Evolutionary conservation across 1,140 invertebrate genomes (phyloP).

Genomic region (Pogonus chalceus): DNA sequence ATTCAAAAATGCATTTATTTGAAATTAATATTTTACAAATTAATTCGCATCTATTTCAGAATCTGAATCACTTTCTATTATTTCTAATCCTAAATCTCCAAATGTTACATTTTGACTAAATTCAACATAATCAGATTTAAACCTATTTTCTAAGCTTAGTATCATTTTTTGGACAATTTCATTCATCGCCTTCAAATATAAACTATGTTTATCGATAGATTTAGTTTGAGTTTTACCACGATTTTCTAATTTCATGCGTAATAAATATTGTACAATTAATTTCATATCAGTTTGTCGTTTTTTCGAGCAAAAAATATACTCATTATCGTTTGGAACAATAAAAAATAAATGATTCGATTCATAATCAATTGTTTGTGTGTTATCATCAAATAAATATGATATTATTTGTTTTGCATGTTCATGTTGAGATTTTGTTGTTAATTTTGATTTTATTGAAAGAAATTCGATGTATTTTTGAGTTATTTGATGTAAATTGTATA

Average conservation of each 20-base stretch:
- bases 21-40: too few relatives aligned
- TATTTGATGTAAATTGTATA: neutral
- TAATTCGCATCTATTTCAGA: too few relatives aligned
- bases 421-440: too few relatives aligned
- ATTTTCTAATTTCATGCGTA: neutral
- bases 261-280: neutral
- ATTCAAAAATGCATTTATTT: too few relatives aligned
- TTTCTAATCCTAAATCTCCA: slow-evolving; percentile 1
- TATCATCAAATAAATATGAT: too few relatives aligned
- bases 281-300: neutral
- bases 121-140: neutral
- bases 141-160: neutral
- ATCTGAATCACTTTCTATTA: too few relatives aligned
- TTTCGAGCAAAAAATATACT: neutral
- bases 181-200: neutral
- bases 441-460: too few relatives aligned
- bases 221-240: neutral
- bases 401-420: too few relatives aligned
- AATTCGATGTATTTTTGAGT: neutral
- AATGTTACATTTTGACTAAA: neutral
- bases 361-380: too few relatives aligned
- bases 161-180: neutral
- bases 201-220: neutral
- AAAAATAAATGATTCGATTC: too few relatives aligned
- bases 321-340: neutral